These are phyloP conservation scores for Candidula unifasciata DNA, from an alignment of 2,888 invertebrate genomes.

Conservation along the genomic window DNA sequence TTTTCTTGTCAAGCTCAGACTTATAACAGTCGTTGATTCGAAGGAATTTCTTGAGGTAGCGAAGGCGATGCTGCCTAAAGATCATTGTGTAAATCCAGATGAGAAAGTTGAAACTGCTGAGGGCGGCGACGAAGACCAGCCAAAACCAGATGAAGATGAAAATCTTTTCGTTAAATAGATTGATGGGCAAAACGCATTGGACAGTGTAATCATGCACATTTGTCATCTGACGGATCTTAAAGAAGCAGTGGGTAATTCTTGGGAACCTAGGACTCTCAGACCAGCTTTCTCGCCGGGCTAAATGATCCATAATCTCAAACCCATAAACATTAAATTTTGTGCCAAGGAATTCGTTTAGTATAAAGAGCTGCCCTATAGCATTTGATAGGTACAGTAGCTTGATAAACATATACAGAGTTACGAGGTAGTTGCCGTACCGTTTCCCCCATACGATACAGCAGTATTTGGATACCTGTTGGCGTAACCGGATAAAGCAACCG, in stretches of 20 bases:
- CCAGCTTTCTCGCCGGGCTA: slow-evolving; percentile 77
- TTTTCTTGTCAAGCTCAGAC: slow-evolving; percentile 74
- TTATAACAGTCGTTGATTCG: slow-evolving; percentile 74
- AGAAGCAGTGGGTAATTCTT: slow-evolving; percentile 77
- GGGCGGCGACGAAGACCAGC: slow-evolving; percentile 79
- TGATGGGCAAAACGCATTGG: slow-evolving; percentile 77
- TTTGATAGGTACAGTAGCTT: slow-evolving; percentile 79
- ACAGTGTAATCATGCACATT: slow-evolving; percentile 79
- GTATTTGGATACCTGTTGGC: slow-evolving; percentile 76
- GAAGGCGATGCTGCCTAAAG: slow-evolving; percentile 71
- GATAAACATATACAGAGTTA: slow-evolving; percentile 78
- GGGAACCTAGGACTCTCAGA: slow-evolving; percentile 76
- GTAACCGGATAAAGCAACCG: slow-evolving; percentile 75
- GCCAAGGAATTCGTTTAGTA: slow-evolving; percentile 79
- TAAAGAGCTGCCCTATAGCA: slow-evolving; percentile 79
- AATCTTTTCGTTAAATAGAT: slow-evolving; percentile 76
- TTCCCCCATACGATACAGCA: slow-evolving; percentile 77
- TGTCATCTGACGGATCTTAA: slow-evolving; percentile 78
- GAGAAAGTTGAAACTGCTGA: slow-evolving; percentile 78
- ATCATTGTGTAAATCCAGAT: slow-evolving; percentile 78
- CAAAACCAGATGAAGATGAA: slow-evolving; percentile 80
- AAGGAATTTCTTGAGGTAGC: slow-evolving; percentile 75
- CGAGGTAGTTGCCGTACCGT: slow-evolving; percentile 79
- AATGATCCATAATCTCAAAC: slow-evolving; percentile 79
- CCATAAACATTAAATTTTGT: slow-evolving; percentile 78